phyloP scores from a whole-genome alignment of 2,797 vertebrate species.

The Chiroxiphia lanceolata region DNA sequence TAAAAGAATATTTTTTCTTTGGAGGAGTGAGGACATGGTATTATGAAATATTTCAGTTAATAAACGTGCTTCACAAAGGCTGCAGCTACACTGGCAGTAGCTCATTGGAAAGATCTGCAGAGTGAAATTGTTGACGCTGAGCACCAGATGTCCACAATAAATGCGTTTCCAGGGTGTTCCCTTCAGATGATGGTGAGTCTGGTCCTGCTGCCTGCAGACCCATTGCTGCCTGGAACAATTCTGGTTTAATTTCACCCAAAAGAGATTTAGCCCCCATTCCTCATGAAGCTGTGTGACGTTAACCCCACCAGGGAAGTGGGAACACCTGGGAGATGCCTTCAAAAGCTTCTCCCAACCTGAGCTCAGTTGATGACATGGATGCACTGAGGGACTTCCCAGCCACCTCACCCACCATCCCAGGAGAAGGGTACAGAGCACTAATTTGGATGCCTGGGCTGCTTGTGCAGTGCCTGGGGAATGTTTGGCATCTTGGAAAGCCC shows the following conservation, averaged over 20 bases:
- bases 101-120: neutral
- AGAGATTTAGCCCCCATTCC: neutral
- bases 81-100: neutral
- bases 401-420: rapidly evolving
- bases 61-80: neutral
- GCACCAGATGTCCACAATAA: constrained; percentile 13
- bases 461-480: neutral
- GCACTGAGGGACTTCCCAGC: neutral
- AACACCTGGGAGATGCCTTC: neutral
- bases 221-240: neutral
- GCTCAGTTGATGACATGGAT: rapidly evolving
- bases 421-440: neutral
- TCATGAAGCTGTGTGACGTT: neutral
- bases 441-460: neutral
- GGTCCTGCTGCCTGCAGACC: neutral
- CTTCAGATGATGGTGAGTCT: neutral
- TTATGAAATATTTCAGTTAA: neutral
- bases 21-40: neutral
- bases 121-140: neutral
- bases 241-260: neutral
- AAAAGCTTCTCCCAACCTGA: neutral
- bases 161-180: neutral
- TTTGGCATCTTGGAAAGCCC: constrained; percentile 10
- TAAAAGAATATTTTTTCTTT: neutral
- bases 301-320: rapidly evolving